Evolutionary conservation across 30 jellyfish, hydroid and myxozoan genomes (phyloP).

Genomic region (Aurelia aurita): DNA sequence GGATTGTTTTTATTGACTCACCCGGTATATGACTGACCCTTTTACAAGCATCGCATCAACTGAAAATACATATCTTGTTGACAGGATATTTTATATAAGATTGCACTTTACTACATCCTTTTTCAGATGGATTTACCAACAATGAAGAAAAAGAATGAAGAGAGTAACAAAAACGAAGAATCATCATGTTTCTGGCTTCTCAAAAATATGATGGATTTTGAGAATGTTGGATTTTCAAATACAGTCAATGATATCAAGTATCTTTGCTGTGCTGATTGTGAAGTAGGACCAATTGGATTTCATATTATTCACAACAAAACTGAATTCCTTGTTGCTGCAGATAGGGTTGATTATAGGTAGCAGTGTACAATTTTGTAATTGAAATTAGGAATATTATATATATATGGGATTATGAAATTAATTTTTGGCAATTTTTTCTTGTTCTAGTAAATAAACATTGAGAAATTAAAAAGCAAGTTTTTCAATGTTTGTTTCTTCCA

Average conservation of each 20-base stretch:
- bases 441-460: too few relatives aligned
- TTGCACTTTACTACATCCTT: not conserved
- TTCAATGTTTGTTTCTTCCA: too few relatives aligned
- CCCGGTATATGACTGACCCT: too few relatives aligned
- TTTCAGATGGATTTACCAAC: constrained; percentile 47
- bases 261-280: constrained; percentile 98
- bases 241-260: constrained; percentile 73
- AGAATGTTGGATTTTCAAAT: constrained; percentile 93
- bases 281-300: constrained; percentile 95
- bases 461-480: too few relatives aligned
- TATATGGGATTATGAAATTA: too few relatives aligned
- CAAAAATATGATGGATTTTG: constrained; percentile 86
- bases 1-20: too few relatives aligned
- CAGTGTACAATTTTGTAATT: not conserved
- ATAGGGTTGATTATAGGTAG: constrained; percentile 75
- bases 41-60: too few relatives aligned
- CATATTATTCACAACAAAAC: constrained; percentile 38
- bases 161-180: constrained; percentile 31
- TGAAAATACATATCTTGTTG: too few relatives aligned
- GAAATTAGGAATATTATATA: too few relatives aligned
- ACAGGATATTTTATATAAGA: too few relatives aligned
- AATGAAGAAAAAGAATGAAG: constrained; percentile 40
- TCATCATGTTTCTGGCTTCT: constrained; percentile 75
- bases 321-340: constrained; percentile 75
- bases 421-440: too few relatives aligned